Conservation (phyloP, 2,797 vertebrate species). For the Acanthurus leucopareius region DNA sequence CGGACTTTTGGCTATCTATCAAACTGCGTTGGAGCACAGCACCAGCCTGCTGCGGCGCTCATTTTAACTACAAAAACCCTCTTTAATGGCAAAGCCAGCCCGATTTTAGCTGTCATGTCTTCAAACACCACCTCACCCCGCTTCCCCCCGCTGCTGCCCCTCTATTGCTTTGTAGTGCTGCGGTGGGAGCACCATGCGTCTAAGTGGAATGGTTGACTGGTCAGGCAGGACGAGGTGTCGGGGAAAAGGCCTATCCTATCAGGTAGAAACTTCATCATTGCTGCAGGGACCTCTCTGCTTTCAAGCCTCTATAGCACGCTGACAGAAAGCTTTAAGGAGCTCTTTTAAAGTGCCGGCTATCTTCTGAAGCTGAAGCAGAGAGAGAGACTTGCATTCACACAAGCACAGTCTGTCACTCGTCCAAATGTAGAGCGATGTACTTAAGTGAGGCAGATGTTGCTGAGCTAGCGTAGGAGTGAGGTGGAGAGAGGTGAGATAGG, state of each 20-base stretch:
- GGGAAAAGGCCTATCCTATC: constrained; percentile 46
- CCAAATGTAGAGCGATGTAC: constrained; percentile 27
- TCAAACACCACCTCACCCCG: constrained; percentile 37
- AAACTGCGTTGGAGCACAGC: constrained; percentile 22
- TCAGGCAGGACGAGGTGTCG: constrained; percentile 39
- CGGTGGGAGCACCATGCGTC: constrained; percentile 26
- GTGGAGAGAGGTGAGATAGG: constrained; percentile 29
- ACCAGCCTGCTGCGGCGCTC: constrained; percentile 46
- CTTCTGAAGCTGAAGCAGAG: constrained; percentile 43
- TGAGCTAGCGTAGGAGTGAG: constrained; percentile 34
- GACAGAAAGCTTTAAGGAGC: constrained; percentile 51
- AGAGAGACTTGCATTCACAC: constrained; percentile 30
- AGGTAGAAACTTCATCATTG: constrained; percentile 52
- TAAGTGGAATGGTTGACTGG: constrained; percentile 57
- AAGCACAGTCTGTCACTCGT: constrained; percentile 22
- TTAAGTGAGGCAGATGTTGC: constrained; percentile 39
- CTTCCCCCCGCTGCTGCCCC: neutral
- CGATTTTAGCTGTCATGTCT: constrained; percentile 59
- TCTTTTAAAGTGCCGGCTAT: constrained; percentile 53
- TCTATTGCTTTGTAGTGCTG: constrained; percentile 37
- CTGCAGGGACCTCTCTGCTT: constrained; percentile 57
- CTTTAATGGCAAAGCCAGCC: constrained; percentile 48
- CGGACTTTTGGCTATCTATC: constrained; percentile 49
- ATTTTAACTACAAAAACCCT: constrained; percentile 60
- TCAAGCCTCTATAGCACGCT: constrained; percentile 50